These are phyloP conservation scores for Oeneis ivallda DNA, from an alignment of 2,888 invertebrate genomes.

Conservation along the genomic window DNA sequence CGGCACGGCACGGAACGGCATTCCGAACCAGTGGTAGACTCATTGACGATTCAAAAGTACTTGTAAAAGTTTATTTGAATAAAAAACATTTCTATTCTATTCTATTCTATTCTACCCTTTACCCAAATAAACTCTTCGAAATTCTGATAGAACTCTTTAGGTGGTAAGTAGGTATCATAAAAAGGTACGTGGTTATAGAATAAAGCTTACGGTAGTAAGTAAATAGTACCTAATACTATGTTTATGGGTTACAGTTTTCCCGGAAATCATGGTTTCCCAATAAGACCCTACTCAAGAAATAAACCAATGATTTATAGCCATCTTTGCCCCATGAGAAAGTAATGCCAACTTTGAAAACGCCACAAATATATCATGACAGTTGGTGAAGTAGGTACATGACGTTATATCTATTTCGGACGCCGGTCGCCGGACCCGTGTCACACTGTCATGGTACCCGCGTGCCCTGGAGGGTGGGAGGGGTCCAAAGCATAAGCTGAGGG, in stretches of 20 bases:
- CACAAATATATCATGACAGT: slow-evolving; percentile 63
- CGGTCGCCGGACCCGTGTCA: slow-evolving; percentile 71
- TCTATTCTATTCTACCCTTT: background rate
- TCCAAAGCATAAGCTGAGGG: slow-evolving; percentile 30
- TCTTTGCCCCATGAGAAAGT: slow-evolving; percentile 32
- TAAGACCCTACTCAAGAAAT: slow-evolving; percentile 34
- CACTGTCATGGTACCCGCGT: slow-evolving; percentile 58
- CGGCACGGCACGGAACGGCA: too few relatives aligned
- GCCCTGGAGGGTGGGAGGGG: slow-evolving; percentile 48
- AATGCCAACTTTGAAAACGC: slow-evolving; percentile 45
- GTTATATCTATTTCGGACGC: slow-evolving; percentile 73
- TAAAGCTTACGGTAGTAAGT: too few relatives aligned
- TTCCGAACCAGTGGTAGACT: too few relatives aligned
- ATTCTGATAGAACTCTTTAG: too few relatives aligned
- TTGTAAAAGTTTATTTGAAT: too few relatives aligned
- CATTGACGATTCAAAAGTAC: too few relatives aligned
- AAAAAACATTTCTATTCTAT: too few relatives aligned
- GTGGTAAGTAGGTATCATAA: too few relatives aligned
- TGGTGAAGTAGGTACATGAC: slow-evolving; percentile 55
- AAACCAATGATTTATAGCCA: slow-evolving; percentile 35
- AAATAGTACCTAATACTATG: too few relatives aligned
- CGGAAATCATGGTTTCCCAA: background rate
- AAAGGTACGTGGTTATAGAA: too few relatives aligned
- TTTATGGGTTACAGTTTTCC: background rate
- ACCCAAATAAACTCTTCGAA: background rate